Evolutionary conservation across 1,140 invertebrate genomes (phyloP).

Genomic region (Musca domestica): DNA sequence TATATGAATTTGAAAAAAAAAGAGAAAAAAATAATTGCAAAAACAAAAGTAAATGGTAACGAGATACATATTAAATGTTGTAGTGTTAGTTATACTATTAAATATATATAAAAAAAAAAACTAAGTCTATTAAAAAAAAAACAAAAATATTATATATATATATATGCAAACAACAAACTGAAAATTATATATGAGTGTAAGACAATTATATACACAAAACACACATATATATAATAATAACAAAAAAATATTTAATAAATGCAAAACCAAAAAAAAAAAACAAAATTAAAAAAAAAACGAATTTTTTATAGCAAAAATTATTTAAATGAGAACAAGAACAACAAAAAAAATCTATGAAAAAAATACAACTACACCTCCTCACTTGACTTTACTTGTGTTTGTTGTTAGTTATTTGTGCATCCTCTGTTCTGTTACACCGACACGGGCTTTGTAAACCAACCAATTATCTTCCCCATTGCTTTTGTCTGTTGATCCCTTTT

Average conservation of each 20-base stretch:
- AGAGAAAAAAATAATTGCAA: background rate
- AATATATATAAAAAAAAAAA: conserved; percentile 6
- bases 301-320: conserved; percentile 20
- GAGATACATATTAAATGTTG: conserved; percentile 26
- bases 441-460: no score
- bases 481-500: no score
- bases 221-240: conserved; percentile 8
- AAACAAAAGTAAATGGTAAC: conserved; percentile 20
- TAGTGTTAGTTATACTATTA: conserved; percentile 23
- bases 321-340: background rate
- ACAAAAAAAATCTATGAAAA: no score
- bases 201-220: conserved; percentile 13
- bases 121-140: conserved; percentile 22
- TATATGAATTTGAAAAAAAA: no score
- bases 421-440: no score
- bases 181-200: conserved; percentile 5
- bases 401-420: no score
- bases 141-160: conserved; percentile 4
- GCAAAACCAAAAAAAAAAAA: no score
- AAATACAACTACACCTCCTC: background rate
- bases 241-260: no score
- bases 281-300: conserved; percentile 10
- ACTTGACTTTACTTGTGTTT: no score
- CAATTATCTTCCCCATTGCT: no score
- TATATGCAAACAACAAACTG: background rate